Evolutionary conservation across 2,797 vertebrate species (phyloP).

Genomic region (Balearica regulorum): DNA sequence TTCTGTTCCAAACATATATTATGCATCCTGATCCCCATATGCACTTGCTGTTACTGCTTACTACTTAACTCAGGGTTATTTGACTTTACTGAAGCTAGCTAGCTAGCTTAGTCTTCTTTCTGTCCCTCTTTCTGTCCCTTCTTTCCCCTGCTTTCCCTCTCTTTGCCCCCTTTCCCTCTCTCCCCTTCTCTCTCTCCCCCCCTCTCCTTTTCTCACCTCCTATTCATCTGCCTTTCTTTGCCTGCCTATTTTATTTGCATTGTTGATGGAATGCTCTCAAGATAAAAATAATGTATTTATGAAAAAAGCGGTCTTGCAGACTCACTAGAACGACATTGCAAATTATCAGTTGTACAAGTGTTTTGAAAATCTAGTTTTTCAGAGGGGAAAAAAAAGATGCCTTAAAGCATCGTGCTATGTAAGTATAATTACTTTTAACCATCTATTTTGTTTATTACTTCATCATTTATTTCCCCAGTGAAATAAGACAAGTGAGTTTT

Average conservation of each 20-base stretch:
- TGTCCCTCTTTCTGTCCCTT: background rate
- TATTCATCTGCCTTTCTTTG: background rate
- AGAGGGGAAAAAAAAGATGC: background rate
- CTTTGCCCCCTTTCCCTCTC: background rate
- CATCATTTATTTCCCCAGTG: background rate
- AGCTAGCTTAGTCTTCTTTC: background rate
- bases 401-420: background rate
- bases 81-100: background rate
- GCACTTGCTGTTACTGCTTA: slow-evolving; percentile 20
- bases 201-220: background rate
- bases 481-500: slow-evolving; percentile 12
- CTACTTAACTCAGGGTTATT: slow-evolving; percentile 1
- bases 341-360: background rate
- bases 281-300: background rate
- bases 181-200: background rate
- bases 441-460: slow-evolving; percentile 19
- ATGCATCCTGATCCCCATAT: slow-evolving; percentile 4
- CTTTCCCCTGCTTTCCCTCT: background rate
- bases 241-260: background rate
- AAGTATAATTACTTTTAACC: slow-evolving; percentile 19
- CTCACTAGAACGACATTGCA: background rate
- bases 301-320: background rate
- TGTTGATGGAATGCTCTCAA: background rate
- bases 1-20: slow-evolving; percentile 44
- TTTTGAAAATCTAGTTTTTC: slow-evolving; percentile 30